These are phyloP conservation scores for Monomorium pharaonis DNA, from an alignment of 1,140 invertebrate species.

Conservation along the genomic window DNA sequence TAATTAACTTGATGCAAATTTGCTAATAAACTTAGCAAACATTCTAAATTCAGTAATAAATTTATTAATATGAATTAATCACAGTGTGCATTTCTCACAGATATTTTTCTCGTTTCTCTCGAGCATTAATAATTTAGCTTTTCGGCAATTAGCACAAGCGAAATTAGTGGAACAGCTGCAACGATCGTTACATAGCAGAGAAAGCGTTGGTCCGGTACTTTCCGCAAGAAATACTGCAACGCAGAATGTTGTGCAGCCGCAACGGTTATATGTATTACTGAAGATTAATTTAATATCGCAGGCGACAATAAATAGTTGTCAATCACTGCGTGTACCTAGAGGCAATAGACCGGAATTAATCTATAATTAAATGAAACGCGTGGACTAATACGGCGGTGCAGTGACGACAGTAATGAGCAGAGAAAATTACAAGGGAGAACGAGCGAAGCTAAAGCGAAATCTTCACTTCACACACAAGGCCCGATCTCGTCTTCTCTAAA, in stretches of 20 bases:
- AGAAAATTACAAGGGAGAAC: conserved; percentile 38
- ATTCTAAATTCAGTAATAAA: neutral
- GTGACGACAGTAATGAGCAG: conserved; percentile 31
- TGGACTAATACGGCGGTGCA: conserved; percentile 26
- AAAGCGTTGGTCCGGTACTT: neutral
- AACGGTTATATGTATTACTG: neutral
- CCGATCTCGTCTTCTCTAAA: conserved; percentile 73
- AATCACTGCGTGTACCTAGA: neutral
- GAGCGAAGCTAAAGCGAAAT: conserved; percentile 59
- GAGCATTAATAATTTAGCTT: conserved; percentile 38
- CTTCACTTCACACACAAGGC: conserved; percentile 62
- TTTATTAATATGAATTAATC: conserved; percentile 11
- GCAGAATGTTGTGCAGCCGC: neutral
- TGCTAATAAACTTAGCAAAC: neutral
- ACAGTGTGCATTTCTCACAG: neutral
- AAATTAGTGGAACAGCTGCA: conserved; percentile 61
- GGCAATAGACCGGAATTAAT: conserved; percentile 27
- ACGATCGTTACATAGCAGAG: neutral
- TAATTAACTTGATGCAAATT: neutral
- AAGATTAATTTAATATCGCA: conserved; percentile 44
- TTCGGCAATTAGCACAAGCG: conserved; percentile 37
- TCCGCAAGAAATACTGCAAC: conserved; percentile 19
- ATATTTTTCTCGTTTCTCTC: conserved; percentile 36
- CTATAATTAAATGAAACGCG: conserved; percentile 10
- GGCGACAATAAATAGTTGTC: conserved; percentile 20